Evolutionary conservation across 2,888 invertebrate genomes (phyloP), one percentile per base, ranked within the genome.

Genomic region (Rhodophaea formosa): DNA sequence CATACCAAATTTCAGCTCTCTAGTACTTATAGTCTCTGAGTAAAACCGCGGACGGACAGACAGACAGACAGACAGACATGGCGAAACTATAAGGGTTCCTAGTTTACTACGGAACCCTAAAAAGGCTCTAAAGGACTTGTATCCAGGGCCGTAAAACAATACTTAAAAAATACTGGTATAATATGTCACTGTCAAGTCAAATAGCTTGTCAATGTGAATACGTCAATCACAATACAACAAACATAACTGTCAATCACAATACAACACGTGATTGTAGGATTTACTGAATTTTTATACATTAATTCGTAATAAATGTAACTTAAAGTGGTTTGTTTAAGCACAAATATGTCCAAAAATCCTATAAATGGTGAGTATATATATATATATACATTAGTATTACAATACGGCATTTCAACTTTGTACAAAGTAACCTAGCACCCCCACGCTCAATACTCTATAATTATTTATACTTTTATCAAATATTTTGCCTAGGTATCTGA

Each of bases 331-430:
- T 3, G 29, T 42, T 1, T 14, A 43, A 3, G 7, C 7, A 5
- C 29, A 8, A 71, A 63, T 39, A 88, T 89, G 88, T 77, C 86
- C 12, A 67, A 84, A 23, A 87, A 86, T 65, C 88, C 89, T 17
- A 62, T 90, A 42, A 86, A 83, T 57, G 89, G 89, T 88, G 77
- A 73, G 79, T 69, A n/a, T n/a, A n/a, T n/a, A n/a, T n/a, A n/a
- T n/a, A n/a, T n/a, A n/a, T n/a, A n/a, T n/a, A n/a, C n/a, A n/a
- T n/a, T n/a, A n/a, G n/a, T n/a, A n/a, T n/a, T n/a, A 14, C 15
- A 53, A 23, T 43, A 3, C n/a, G 7, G n/a, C 10, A 7, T 39
- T 39, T 23, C 29, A n/a, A 23, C 1, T 29, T 14, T 12, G 23
- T 23, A 23, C n/a, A 42, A 43, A 53, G 52, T 51, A 58, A 59